These are phyloP conservation scores for Helarctos malayanus DNA, from an alignment of 2,797 vertebrate genomes.

Conservation along the genomic window DNA sequence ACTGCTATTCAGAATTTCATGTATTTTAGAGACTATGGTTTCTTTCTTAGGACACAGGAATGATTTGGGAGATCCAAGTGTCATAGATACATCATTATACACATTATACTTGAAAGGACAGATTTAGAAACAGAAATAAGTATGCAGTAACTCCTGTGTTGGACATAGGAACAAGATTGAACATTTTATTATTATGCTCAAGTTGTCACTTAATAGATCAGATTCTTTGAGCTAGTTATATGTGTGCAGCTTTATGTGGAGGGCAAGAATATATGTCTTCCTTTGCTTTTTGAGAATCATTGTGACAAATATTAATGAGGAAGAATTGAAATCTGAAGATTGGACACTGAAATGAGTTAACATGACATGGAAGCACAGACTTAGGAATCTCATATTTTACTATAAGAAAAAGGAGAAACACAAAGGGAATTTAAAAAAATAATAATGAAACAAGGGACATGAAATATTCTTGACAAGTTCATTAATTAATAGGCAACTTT, in stretches of 20 bases:
- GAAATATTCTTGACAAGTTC: not conserved
- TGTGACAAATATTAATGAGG: not conserved
- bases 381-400: not conserved
- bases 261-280: not conserved
- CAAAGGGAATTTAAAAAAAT: not conserved
- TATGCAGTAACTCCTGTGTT: not conserved
- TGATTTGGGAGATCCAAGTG: not conserved
- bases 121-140: not conserved
- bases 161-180: not conserved
- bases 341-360: not conserved
- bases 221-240: not conserved
- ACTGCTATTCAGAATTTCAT: not conserved
- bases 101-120: conserved; percentile 3
- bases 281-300: not conserved
- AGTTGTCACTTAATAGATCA: not conserved
- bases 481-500: not conserved
- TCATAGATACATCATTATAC: not conserved
- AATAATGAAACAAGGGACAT: not conserved
- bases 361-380: not conserved
- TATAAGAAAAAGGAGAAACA: not conserved
- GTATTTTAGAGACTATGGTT: not conserved
- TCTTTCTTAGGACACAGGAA: not conserved
- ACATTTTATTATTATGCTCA: not conserved
- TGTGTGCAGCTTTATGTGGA: not conserved
- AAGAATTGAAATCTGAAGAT: not conserved